Conservation (phyloP, 2,888 invertebrate genomes). For the Microchrysa polita region DNA sequence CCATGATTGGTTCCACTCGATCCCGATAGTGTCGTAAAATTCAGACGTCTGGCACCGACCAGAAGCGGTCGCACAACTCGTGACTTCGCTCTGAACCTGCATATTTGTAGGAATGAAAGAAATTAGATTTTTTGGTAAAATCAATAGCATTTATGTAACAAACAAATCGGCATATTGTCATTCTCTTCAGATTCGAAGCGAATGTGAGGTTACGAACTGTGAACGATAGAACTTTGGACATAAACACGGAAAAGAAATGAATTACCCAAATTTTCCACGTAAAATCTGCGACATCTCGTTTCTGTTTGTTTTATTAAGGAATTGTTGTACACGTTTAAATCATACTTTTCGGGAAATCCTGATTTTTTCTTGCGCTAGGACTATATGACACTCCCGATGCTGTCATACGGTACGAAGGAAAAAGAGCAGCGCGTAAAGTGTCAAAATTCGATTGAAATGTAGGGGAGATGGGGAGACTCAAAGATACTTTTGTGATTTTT, state of each 20-base stretch:
- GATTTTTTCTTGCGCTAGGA: conserved; percentile 19
- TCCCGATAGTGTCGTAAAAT: conserved; percentile 51
- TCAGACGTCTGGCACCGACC: conserved; percentile 49
- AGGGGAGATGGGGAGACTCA: too few species aligned
- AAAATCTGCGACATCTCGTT: conserved; percentile 51
- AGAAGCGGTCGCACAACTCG: conserved; percentile 48
- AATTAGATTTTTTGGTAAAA: neutral
- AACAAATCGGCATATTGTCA: conserved; percentile 27
- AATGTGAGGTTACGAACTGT: conserved; percentile 16
- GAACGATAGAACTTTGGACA: neutral
- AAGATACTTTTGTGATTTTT: too few species aligned
- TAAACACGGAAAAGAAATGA: conserved; percentile 28
- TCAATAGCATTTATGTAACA: conserved; percentile 44
- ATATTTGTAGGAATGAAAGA: neutral
- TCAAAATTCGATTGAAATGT: neutral
- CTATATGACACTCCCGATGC: conserved; percentile 31
- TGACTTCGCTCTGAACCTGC: conserved; percentile 44
- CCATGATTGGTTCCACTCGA: conserved; percentile 43
- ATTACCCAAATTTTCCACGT: conserved; percentile 58
- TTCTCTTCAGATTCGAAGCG: neutral
- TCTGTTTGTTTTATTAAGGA: neutral
- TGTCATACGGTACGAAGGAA: conserved; percentile 8
- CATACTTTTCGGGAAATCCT: conserved; percentile 15
- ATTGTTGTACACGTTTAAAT: neutral
- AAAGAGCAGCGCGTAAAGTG: conserved; percentile 6